Base-by-base conservation (phyloP, 2,888 invertebrate species). In the Cyclophora punctaria region DNA sequence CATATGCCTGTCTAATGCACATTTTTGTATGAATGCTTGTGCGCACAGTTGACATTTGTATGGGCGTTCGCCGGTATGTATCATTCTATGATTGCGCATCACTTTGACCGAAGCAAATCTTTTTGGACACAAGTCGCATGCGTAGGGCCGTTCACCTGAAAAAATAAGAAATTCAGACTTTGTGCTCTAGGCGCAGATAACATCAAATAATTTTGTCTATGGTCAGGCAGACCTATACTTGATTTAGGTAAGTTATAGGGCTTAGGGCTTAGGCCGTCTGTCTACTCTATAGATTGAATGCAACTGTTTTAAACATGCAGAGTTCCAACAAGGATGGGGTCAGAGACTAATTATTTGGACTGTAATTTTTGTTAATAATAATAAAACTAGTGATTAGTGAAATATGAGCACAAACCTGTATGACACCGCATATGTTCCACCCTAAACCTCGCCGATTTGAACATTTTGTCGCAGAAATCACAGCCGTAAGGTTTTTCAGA, bases 1-100 rank as follows among this genome's bases (percentile, higher is more conserved):
- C 96, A 97, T 96, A 80, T 97, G 97, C 66, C 97, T 93, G 35
- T 96, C 97, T 7, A 98, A 89, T 65, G 97, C 97, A 84, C 97
- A 97, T 63, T 96, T 91, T 81, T 95, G 95, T 76, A 97, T 96
- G 80, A 97, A 97, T 0, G 96, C 96, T 78, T 96, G 96, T 71
- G 93, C 93, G 80, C 97, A 97, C 47, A 96, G 92, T 51, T 89
- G 90, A 75, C 97, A 98, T 75, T 96, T 96, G 90, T 94, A 96
- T 2, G 96, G 95, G 72, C 96, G 96, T 69, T 96, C 96, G 0
- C 94, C 94, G 52, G 94, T 95, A 82, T 98, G 97, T 0, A 96
- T 98, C 71, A 96, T 90, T 69, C 94, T 93, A 83, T 97, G 97
- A 82, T 96, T 96, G 75, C 96, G 94, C 81, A 96, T 94, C 76